These are phyloP conservation scores for Eospalax fontanierii DNA, from an alignment of 2,797 vertebrate genomes.

Conservation along the genomic window DNA sequence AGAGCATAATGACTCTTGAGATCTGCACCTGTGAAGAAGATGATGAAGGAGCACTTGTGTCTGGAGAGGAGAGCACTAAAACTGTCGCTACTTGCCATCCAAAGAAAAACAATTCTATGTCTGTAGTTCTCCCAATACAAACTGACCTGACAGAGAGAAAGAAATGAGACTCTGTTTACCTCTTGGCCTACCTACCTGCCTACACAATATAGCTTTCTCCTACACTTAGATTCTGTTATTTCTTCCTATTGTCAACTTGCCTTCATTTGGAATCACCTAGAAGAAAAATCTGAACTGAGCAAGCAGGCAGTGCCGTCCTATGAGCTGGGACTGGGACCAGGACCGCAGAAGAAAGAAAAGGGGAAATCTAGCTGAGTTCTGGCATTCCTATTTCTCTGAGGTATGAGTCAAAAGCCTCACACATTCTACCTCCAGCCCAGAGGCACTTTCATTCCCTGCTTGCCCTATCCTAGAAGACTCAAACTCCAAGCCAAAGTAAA, in stretches of 20 bases:
- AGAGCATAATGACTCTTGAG: not conserved
- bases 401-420: not conserved
- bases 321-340: too few species aligned
- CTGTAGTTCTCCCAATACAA: not conserved
- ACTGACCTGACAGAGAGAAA: not conserved
- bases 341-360: too few species aligned
- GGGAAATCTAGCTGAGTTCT: not conserved
- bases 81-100: accelerated
- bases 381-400: not conserved
- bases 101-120: not conserved
- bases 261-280: not conserved
- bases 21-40: not conserved
- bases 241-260: not conserved
- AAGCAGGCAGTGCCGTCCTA: not conserved
- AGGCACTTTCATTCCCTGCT: not conserved
- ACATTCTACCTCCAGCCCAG: not conserved
- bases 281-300: too few species aligned
- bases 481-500: not conserved
- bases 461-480: not conserved
- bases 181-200: not conserved
- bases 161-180: not conserved
- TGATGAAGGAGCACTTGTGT: not conserved
- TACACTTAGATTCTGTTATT: not conserved
- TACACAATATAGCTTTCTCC: not conserved
- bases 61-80: not conserved